Evolutionary conservation across 2,888 invertebrate genomes (phyloP).

Genomic region (Melikaiella ostensackeni): DNA sequence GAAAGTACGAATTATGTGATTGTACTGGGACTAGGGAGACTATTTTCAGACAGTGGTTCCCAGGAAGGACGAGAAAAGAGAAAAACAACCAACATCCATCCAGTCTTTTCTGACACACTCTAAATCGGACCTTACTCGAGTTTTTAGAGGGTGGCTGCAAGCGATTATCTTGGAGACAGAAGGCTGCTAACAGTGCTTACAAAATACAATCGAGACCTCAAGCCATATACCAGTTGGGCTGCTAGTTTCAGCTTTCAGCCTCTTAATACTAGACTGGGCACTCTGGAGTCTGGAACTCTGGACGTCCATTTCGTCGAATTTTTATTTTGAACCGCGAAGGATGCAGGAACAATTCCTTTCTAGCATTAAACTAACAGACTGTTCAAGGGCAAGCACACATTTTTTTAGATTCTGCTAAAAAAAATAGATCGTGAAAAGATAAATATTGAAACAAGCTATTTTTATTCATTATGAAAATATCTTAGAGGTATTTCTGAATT

Average conservation of each 20-base stretch:
- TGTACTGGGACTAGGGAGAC: slow-evolving; percentile 2
- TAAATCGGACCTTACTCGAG: slow-evolving; percentile 18
- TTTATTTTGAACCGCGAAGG: slow-evolving; percentile 38
- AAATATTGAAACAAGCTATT: background rate
- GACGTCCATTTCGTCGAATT: slow-evolving; percentile 33
- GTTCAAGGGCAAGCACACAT: slow-evolving; percentile 12
- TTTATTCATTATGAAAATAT: too few relatives aligned
- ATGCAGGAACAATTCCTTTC: slow-evolving; percentile 35
- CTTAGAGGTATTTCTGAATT: too few relatives aligned
- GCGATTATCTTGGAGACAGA: slow-evolving; percentile 40
- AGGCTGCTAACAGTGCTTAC: slow-evolving; percentile 28
- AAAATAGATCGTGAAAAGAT: background rate
- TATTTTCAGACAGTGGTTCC: slow-evolving; percentile 8
- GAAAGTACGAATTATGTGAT: slow-evolving; percentile 6
- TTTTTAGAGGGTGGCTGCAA: slow-evolving; percentile 37
- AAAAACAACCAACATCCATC: slow-evolving; percentile 26
- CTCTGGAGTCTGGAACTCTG: background rate
- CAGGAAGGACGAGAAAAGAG: background rate
- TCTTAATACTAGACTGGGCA: slow-evolving; percentile 36
- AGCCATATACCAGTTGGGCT: slow-evolving; percentile 18
- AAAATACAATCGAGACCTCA: slow-evolving; percentile 34
- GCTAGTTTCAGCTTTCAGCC: slow-evolving; percentile 34
- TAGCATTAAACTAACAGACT: slow-evolving; percentile 31
- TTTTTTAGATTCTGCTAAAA: slow-evolving; percentile 21
- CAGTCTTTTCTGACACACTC: slow-evolving; percentile 29